phyloP scores from a whole-genome alignment of 2,113 vertebrate genomes.

The Sylvia atricapilla region DNA sequence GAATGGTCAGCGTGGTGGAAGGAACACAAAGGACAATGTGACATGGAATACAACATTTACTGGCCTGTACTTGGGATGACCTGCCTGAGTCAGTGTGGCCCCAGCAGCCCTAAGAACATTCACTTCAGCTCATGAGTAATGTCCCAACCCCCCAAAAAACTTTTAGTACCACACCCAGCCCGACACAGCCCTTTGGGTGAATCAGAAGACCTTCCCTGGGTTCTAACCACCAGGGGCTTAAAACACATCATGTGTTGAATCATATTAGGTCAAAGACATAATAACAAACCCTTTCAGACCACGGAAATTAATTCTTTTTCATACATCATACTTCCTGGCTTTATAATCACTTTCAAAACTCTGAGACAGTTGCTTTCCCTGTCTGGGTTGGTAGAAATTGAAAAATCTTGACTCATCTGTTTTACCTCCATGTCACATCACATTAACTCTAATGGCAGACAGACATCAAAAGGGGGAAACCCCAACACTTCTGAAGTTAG shows the following conservation, averaged over 20 bases:
- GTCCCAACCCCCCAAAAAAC: background rate
- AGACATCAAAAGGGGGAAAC: background rate
- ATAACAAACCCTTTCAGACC: background rate
- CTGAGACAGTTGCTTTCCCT: background rate
- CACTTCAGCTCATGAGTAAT: background rate
- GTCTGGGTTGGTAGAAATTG: background rate
- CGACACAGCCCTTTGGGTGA: background rate
- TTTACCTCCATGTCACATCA: background rate
- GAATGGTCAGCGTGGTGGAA: background rate
- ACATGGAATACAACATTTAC: background rate
- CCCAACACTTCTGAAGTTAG: background rate
- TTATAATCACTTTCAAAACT: background rate
- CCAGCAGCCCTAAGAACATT: background rate
- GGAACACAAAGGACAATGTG: background rate
- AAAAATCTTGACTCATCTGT: background rate
- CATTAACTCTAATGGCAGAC: background rate
- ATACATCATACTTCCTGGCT: background rate
- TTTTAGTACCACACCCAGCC: background rate
- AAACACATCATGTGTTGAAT: background rate
- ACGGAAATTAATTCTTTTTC: background rate
- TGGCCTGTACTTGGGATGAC: background rate
- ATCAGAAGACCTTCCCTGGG: background rate
- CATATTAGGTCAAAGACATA: background rate
- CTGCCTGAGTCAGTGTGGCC: background rate
- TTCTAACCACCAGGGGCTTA: background rate